Evolutionary conservation across 2,113 vertebrate genomes (phyloP).

Genomic region (Trogon surrucura): DNA sequence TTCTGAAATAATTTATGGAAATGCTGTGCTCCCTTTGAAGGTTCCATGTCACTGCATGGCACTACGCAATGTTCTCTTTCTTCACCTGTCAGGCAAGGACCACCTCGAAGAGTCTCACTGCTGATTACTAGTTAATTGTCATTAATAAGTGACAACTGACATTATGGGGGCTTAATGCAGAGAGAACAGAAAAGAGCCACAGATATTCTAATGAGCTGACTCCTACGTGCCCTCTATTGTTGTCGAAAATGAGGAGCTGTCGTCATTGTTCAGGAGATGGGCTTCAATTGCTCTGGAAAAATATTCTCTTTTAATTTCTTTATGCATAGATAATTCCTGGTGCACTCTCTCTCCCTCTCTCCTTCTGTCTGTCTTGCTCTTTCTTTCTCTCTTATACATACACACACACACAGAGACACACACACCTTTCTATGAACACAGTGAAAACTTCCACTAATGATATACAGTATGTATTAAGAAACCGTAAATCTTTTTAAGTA

Average conservation of each 20-base stretch:
- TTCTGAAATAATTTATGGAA: conserved; percentile 86
- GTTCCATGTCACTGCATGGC: conserved; percentile 82
- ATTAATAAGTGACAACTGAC: conserved; percentile 92
- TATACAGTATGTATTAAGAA: neutral
- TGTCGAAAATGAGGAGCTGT: conserved; percentile 87
- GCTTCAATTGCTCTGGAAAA: conserved; percentile 83
- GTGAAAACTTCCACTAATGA: conserved; percentile 37
- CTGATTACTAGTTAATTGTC: conserved; percentile 90
- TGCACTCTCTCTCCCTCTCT: conserved; percentile 59
- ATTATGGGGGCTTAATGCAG: conserved; percentile 86
- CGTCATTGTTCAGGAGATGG: conserved; percentile 85
- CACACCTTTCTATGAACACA: conserved; percentile 20
- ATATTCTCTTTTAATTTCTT: conserved; percentile 83
- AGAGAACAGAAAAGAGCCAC: conserved; percentile 85
- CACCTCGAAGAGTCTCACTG: conserved; percentile 85
- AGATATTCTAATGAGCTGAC: conserved; percentile 90
- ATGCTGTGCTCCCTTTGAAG: conserved; percentile 83
- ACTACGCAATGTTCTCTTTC: conserved; percentile 81
- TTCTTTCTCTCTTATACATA: neutral
- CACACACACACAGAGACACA: neutral
- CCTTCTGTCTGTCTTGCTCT: conserved; percentile 57
- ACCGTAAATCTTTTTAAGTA: neutral
- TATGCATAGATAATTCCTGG: conserved; percentile 83
- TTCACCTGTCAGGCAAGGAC: conserved; percentile 86
- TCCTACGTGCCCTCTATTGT: conserved; percentile 87